phyloP scores from a whole-genome alignment of 2,888 invertebrate species.

The Salpingus planirostris region DNA sequence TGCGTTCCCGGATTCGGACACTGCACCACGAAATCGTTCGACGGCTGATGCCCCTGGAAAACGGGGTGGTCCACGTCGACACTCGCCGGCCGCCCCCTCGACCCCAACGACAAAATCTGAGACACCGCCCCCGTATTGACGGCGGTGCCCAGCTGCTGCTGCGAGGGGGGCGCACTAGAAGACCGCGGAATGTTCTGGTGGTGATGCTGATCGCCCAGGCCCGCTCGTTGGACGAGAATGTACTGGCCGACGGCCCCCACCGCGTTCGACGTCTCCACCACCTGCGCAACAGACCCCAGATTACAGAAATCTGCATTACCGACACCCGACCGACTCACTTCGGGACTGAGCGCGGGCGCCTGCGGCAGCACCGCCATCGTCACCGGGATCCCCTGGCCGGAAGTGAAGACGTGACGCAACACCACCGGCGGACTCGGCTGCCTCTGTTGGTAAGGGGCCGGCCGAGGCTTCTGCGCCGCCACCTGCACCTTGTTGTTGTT shows the following conservation, averaged over 20 bases:
- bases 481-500: slow-evolving; percentile 38
- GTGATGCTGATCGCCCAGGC: slow-evolving; percentile 46
- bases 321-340: slow-evolving; percentile 33
- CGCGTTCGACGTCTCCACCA: slow-evolving; percentile 53
- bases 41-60: slow-evolving; percentile 18
- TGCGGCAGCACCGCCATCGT: slow-evolving; percentile 48
- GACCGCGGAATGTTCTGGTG: slow-evolving; percentile 73
- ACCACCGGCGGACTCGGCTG: slow-evolving; percentile 54
- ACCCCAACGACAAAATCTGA: slow-evolving; percentile 38
- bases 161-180: slow-evolving; percentile 72
- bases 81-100: slow-evolving; percentile 56
- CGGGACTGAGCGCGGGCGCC: slow-evolving; percentile 39
- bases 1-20: slow-evolving; percentile 45
- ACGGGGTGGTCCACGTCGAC: slow-evolving; percentile 47
- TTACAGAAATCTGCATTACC: background rate
- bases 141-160: slow-evolving; percentile 27
- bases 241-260: slow-evolving; percentile 65
- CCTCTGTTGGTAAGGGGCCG: slow-evolving; percentile 42
- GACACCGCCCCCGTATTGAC: slow-evolving; percentile 27
- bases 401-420: slow-evolving; percentile 52
- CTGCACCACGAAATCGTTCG: slow-evolving; percentile 32
- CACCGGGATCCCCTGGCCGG: slow-evolving; percentile 49
- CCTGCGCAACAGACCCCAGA: slow-evolving; percentile 28
- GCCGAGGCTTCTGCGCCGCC: slow-evolving; percentile 34
- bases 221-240: slow-evolving; percentile 67